Evolutionary conservation across 2,888 invertebrate species (phyloP), one percentile per base, ranked within the genome.

Genomic region (Oxycera nigricornis): DNA sequence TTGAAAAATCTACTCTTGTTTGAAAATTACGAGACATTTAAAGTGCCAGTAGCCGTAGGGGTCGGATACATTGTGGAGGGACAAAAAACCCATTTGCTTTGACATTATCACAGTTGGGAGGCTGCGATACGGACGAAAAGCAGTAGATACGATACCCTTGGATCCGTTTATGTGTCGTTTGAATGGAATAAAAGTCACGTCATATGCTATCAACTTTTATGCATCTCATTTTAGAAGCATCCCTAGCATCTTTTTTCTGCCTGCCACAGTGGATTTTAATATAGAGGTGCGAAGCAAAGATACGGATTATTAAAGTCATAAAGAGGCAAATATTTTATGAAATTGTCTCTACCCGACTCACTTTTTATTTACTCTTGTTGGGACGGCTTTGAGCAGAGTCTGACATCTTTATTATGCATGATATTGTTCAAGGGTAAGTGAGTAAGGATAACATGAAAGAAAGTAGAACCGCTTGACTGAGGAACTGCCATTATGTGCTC

Each of bases 261-360:
- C 3, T 50, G n/a, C n/a, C n/a, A 3, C 9, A 50, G 50, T 50
- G n/a, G 24, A 55, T 22, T 22, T 6, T 24, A n/a, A n/a, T 35
- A 11, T 50, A 17, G 57, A 28, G 57, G 28, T 28, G 57, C 1
- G 28, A 24, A 26, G 57, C 26, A 17, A 28, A 28, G 28, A 59
- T 59, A 2, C 14, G 57, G 6, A 59, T 59, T 59, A 59, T 59
- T 28, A 59, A 59, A 28, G 11, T 14, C 14, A 59, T 59, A 59
- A 59, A 59, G 26, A 1, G 7, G 57, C 3, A 17, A 28, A 59
- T 26, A 22, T 28, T 26, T 17, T 14, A 26, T 28, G 57, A 59
- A 28, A 59, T 59, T 59, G 28, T 28, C 57, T 59, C 22, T 4
- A 9, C 22, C 22, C 9, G 6, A 11, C 11, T 35, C n/a, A 22